These are phyloP conservation scores for Nilaparvata lugens DNA, from an alignment of 1,140 invertebrate genomes.

Conservation along the genomic window DNA sequence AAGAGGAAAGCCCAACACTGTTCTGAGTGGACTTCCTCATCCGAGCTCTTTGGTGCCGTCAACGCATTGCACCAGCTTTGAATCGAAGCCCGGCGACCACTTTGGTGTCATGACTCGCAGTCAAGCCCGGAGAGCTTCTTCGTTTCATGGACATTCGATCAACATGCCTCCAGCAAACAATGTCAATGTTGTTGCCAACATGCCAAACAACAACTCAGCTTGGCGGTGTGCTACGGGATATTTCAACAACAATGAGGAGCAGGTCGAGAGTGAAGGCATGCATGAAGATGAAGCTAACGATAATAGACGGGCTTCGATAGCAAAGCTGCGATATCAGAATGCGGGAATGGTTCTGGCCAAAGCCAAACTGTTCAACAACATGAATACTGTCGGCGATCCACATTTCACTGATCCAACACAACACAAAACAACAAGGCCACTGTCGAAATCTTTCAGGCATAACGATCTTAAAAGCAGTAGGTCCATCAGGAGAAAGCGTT, in stretches of 20 bases:
- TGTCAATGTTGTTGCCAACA: neutral
- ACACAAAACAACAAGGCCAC: neutral
- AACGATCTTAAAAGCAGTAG: neutral
- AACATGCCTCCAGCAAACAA: neutral
- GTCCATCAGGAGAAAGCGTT: neutral
- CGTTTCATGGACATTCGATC: slow-evolving; percentile 33
- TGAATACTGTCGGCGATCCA: slow-evolving; percentile 18
- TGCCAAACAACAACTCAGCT: slow-evolving; percentile 5
- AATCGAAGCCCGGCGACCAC: neutral
- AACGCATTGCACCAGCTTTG: slow-evolving; percentile 2
- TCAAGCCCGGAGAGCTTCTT: slow-evolving; percentile 32
- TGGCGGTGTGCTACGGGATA: slow-evolving; percentile 38
- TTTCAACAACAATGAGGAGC: slow-evolving; percentile 28
- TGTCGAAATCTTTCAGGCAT: neutral
- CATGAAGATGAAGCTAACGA: slow-evolving; percentile 22
- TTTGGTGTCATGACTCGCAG: slow-evolving; percentile 12
- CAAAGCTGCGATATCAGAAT: slow-evolving; percentile 50
- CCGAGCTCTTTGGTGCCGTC: slow-evolving; percentile 9
- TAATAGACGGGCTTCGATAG: slow-evolving; percentile 49
- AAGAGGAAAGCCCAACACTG: slow-evolving; percentile 31
- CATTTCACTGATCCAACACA: neutral
- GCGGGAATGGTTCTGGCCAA: slow-evolving; percentile 58
- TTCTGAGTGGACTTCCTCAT: slow-evolving; percentile 28
- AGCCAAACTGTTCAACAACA: slow-evolving; percentile 50
- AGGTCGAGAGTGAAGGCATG: slow-evolving; percentile 1